phyloP scores from a whole-genome alignment of 2,888 invertebrate genomes.

The Zelleria hepariella region DNA sequence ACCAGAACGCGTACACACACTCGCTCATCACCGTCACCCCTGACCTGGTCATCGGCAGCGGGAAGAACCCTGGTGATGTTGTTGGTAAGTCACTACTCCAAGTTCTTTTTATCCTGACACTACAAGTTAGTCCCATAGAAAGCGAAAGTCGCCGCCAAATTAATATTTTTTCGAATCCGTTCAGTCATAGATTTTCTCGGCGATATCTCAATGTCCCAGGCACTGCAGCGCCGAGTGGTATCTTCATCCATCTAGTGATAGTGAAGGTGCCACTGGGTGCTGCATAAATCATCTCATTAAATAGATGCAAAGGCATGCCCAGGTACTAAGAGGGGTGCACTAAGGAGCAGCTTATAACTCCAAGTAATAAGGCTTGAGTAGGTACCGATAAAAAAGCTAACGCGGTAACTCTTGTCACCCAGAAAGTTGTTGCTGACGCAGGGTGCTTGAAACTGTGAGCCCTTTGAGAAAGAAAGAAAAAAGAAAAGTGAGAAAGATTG shows the following conservation, averaged over 20 bases:
- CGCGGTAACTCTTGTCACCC: no score
- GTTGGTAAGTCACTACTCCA: conserved; percentile 46
- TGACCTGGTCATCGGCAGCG: conserved; percentile 63
- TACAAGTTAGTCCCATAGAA: no score
- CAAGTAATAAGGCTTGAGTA: background rate
- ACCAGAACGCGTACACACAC: conserved; percentile 72
- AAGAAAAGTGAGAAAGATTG: no score
- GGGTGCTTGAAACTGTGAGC: no score
- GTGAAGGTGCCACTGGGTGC: no score
- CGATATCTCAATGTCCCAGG: background rate
- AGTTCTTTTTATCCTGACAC: background rate
- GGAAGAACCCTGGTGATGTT: conserved; percentile 69
- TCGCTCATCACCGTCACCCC: conserved; percentile 75
- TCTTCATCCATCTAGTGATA: no score
- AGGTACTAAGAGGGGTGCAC: background rate
- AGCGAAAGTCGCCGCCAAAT: background rate
- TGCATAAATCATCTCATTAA: no score
- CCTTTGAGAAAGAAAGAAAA: no score
- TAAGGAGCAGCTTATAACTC: background rate
- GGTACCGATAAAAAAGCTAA: no score
- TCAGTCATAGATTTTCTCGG: background rate
- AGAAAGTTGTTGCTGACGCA: no score
- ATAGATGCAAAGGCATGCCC: background rate
- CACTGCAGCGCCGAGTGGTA: no score
- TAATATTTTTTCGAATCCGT: background rate